Base-by-base conservation (phyloP, 2,113 vertebrate species). In the Papio anubis region DNA sequence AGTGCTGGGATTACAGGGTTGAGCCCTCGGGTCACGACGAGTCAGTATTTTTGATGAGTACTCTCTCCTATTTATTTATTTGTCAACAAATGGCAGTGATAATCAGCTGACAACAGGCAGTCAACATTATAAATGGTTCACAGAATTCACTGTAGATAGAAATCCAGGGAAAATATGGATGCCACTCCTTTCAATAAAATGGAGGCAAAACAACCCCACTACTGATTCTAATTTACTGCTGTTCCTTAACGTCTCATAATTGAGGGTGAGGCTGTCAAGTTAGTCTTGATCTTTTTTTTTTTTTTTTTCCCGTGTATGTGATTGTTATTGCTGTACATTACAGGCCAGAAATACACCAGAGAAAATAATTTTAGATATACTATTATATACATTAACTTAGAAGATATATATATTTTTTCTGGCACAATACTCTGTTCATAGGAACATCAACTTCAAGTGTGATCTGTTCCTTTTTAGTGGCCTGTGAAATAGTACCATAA, bases 401-500 rank as follows among this genome's bases (percentile, higher is more conserved):
- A 59, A 82, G 43, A 52, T 68, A 1, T 17, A n/a, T 86, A 55
- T 55, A 94, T 61, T 64, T 64, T 30, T 64, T 66, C 68, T 88
- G 72, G 52, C 6, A 32, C 27, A 90, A 14, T 59, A 64, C 17
- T 76, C 30, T 75, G 6, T 81, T 92, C 68, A 23, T 50, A 16
- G 32, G 35, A 93, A 57, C 32, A 84, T 73, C 81, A 81, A 59
- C 92, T 90, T 97, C 61, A 73, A 57, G 10, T 35, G 25, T 85
- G 57, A 90, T 76, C 32, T 70, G 50, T 93, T 92, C 18, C 48
- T 96, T 94, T 59, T 81, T 81, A 94, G 88, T 93, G 72, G 43
- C 13, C 40, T 88, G 27, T 88, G 76, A 92, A 92, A 88, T 21
- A 89, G 64, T 87, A 64, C 66, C 32, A 83, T 88, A 86, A 88